Conservation (phyloP, 1,140 invertebrate species). For the Chironomus striatipennis region DNA sequence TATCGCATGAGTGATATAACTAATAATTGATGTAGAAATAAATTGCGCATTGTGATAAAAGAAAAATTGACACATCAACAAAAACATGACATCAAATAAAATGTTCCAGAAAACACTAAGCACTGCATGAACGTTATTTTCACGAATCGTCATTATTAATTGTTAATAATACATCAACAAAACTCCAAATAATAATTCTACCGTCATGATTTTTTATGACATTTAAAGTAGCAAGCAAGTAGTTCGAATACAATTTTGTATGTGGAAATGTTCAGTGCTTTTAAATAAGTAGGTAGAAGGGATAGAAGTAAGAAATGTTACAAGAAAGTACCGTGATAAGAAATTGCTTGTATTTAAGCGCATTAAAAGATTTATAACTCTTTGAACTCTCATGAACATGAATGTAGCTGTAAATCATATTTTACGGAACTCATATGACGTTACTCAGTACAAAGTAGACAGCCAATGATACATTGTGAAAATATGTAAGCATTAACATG, state of each 20-base stretch:
- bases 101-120: neutral
- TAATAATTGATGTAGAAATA: neutral
- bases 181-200: too few relatives aligned
- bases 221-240: too few relatives aligned
- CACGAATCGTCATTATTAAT: too few relatives aligned
- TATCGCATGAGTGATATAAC: neutral
- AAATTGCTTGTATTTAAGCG: neutral
- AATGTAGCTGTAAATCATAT: neutral
- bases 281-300: too few relatives aligned
- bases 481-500: neutral
- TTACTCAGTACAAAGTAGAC: neutral
- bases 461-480: neutral
- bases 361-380: neutral
- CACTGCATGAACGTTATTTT: neutral
- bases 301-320: too few relatives aligned
- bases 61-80: conserved; percentile 8
- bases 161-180: too few relatives aligned
- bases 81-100: neutral
- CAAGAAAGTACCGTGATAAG: too few relatives aligned
- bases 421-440: neutral
- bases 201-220: too few relatives aligned
- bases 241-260: too few relatives aligned
- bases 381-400: neutral
- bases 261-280: too few relatives aligned
- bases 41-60: neutral